Conservation (phyloP, 1,140 invertebrate species). For the Subanguina moxae region DNA sequence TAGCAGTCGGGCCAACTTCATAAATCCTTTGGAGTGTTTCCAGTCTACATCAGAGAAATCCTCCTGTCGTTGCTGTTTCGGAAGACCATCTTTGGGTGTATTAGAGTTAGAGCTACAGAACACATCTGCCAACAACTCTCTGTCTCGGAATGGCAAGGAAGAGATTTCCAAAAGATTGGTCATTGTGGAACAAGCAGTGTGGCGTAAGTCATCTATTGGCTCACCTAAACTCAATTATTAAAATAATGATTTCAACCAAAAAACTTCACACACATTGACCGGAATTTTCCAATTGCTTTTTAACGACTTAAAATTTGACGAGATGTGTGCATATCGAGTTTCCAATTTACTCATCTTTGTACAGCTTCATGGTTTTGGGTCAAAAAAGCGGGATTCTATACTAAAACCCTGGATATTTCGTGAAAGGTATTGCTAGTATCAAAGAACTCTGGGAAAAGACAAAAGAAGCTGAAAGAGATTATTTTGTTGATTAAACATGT, state of each 20-base stretch:
- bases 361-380: no score
- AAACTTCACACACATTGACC: background rate
- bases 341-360: no score
- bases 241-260: no score
- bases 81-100: background rate
- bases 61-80: background rate
- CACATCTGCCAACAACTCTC: slow-evolving; percentile 22
- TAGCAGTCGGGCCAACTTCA: slow-evolving; percentile 16
- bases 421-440: no score
- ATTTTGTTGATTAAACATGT: no score
- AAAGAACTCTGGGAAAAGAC: no score
- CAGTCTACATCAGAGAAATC: slow-evolving; percentile 18
- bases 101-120: slow-evolving; percentile 4
- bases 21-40: slow-evolving; percentile 20
- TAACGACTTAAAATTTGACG: no score
- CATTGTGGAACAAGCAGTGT: background rate
- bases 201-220: slow-evolving; percentile 31
- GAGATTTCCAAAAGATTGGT: background rate
- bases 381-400: no score
- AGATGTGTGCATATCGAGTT: no score
- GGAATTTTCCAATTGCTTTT: background rate
- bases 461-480: no score
- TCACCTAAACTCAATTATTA: slow-evolving; percentile 8
- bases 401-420: no score
- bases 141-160: slow-evolving; percentile 15